These are phyloP conservation scores for Ptychoptera contaminata DNA, from an alignment of 2,888 invertebrate genomes.

Conservation along the genomic window DNA sequence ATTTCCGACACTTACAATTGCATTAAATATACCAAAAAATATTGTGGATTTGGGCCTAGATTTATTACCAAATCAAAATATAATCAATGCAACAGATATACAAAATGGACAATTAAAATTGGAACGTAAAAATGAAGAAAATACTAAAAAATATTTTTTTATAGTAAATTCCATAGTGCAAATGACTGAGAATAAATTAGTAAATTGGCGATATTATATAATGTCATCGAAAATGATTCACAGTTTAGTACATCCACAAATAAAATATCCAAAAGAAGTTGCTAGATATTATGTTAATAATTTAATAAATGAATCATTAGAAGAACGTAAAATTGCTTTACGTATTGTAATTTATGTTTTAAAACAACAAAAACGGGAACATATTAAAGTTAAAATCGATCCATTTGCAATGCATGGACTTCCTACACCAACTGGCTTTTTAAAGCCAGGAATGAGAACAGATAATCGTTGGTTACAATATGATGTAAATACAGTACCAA, in stretches of 20 bases:
- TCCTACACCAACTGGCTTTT: constrained; percentile 18
- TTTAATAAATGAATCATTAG: constrained; percentile 60
- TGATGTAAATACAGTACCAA: constrained; percentile 39
- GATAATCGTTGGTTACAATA: constrained; percentile 67
- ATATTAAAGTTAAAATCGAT: constrained; percentile 42
- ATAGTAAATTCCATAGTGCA: constrained; percentile 32
- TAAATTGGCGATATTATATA: constrained; percentile 70
- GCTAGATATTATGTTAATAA: constrained; percentile 48
- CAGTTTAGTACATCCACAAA: constrained; percentile 54
- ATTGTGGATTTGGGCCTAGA: constrained; percentile 34
- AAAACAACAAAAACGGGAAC: constrained; percentile 53
- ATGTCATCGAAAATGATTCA: constrained; percentile 59
- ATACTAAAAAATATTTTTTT: constrained; percentile 35
- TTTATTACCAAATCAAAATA: constrained; percentile 27
- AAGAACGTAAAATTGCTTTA: constrained; percentile 57
- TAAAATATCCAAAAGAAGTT: constrained; percentile 43
- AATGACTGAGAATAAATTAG: constrained; percentile 19
- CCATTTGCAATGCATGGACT: constrained; percentile 34
- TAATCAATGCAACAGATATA: constrained; percentile 23
- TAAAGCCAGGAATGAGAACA: constrained; percentile 35
- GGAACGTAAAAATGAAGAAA: constrained; percentile 29
- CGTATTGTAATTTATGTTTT: constrained; percentile 45
- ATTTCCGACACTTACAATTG: constrained; percentile 47
- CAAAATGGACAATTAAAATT: constrained; percentile 25
- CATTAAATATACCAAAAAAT: constrained; percentile 35